Conservation (phyloP, 2,888 invertebrate species). For the Orchesella flavescens region DNA sequence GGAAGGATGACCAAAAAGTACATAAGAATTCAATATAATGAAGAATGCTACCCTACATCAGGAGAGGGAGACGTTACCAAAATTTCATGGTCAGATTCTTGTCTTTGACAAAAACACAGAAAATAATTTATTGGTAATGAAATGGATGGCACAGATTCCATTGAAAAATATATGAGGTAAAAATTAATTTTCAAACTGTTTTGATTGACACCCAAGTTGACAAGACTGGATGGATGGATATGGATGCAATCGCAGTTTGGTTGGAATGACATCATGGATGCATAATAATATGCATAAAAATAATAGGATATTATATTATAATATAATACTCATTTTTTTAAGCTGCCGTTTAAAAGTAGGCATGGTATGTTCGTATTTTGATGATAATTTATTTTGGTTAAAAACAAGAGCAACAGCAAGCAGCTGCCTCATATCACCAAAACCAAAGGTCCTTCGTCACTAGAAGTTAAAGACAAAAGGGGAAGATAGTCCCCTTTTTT, state of each 20-base stretch:
- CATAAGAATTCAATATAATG: background rate
- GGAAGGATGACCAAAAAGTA: background rate
- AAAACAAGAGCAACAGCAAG: background rate
- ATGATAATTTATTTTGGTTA: background rate
- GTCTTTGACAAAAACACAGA: background rate
- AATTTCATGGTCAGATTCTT: constrained; percentile 32
- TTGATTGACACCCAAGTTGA: constrained; percentile 49
- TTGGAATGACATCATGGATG: too few species aligned
- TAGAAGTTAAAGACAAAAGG: constrained; percentile 23
- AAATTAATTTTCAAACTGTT: constrained; percentile 11
- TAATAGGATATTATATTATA: too few species aligned
- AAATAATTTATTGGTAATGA: constrained; percentile 34
- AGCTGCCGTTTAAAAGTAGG: too few species aligned
- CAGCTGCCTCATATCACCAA: background rate
- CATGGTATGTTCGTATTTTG: too few species aligned
- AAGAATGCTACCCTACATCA: background rate
- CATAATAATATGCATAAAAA: too few species aligned
- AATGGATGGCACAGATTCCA: constrained; percentile 10
- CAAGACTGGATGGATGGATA: background rate
- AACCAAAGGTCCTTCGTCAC: background rate
- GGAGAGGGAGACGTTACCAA: constrained; percentile 27
- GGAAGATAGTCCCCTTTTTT: constrained; percentile 23
- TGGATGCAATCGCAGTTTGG: too few species aligned
- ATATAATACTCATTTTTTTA: too few species aligned
- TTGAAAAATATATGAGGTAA: background rate